Base-by-base conservation (phyloP, 2,113 vertebrate species). In the Oreocharis arfaki region DNA sequence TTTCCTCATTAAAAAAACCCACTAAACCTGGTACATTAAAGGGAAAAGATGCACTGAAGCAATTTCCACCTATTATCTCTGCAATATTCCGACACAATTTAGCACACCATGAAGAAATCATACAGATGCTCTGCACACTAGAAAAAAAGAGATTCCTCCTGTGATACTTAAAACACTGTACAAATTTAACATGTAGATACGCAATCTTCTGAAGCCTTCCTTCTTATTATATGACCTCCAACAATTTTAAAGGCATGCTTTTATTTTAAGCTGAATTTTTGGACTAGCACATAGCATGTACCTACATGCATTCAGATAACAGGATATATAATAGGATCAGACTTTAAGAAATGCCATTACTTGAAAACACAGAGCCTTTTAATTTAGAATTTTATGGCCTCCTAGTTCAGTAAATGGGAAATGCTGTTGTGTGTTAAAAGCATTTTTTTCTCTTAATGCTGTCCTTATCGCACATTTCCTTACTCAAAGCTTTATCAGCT, bases 341-440 rank as follows among this genome's bases (percentile, higher is more conserved):
- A 35, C 46, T 61, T 80, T 42, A 81, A 81, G 56, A 87, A 96
- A 50, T 70, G 47, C 14, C 35, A 78, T 37, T 59, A 30, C 4
- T 19, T 30, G 11, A 76, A 69, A 73, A 35, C 10, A 68, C 2
- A 60, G 3, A 57, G 39, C 13, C 7, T 57, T 88, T 68, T 22
- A 21, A 86, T 47, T 35, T 44, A 50, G 18, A 74, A 50, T 63
- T 73, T 27, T 41, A 61, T 8, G 27, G 39, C 16, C 24, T 84
- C 17, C 28, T 42, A 41, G 33, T 39, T 59, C 57, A 50, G 32
- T 37, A 82, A 85, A 53, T 23, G 7, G 13, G 14, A 94, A 70
- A 15, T 0, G 0, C 6, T 84, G 46, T 27, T 12, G 3, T 2
- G 1, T 13, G 11, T 35, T 52, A 11, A 3, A 77, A 76, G 46